Conservation (phyloP, 37 sponge, comb jelly and placozoan species). For the Halichondria panicea region DNA sequence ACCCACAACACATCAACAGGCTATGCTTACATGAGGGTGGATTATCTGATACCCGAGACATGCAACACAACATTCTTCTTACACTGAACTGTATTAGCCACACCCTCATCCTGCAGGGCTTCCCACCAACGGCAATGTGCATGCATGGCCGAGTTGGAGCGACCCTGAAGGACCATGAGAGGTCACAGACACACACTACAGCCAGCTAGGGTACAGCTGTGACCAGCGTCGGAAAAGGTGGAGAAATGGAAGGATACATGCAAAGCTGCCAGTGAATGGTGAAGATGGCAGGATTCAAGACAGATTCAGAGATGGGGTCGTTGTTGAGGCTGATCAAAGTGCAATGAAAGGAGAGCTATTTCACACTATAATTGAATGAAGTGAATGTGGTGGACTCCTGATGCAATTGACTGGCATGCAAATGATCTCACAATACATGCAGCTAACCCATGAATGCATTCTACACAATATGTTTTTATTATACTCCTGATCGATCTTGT, state of each 20-base stretch:
- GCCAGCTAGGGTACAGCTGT: slow-evolving; percentile 62
- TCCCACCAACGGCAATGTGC: slow-evolving; percentile 46
- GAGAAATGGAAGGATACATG: slow-evolving; percentile 33
- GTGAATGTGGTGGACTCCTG: too few species aligned
- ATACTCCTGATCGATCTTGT: too few species aligned
- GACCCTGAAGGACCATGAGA: slow-evolving; percentile 55
- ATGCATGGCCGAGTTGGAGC: slow-evolving; percentile 70
- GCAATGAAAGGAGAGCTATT: slow-evolving; percentile 91
- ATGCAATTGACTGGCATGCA: too few species aligned
- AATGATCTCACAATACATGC: too few species aligned
- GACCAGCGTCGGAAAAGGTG: neutral
- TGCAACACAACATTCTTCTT: too few species aligned
- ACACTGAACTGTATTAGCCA: too few species aligned
- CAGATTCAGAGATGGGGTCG: slow-evolving; percentile 66
- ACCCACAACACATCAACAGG: too few species aligned
- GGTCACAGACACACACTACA: slow-evolving; percentile 29
- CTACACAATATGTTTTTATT: too few species aligned
- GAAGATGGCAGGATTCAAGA: slow-evolving; percentile 49
- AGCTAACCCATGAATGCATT: too few species aligned
- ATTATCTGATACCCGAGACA: too few species aligned
- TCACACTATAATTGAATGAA: too few species aligned
- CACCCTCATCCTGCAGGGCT: slow-evolving; percentile 47
- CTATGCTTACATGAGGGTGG: too few species aligned
- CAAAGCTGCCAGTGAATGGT: slow-evolving; percentile 80
- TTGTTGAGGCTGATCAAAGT: slow-evolving; percentile 44